A percentile compares a stretch with the other conserved stretches of the same genome.
Conservation (phyloP, 1,140 invertebrate genomes). For the Drosophila tropicalis region DNA sequence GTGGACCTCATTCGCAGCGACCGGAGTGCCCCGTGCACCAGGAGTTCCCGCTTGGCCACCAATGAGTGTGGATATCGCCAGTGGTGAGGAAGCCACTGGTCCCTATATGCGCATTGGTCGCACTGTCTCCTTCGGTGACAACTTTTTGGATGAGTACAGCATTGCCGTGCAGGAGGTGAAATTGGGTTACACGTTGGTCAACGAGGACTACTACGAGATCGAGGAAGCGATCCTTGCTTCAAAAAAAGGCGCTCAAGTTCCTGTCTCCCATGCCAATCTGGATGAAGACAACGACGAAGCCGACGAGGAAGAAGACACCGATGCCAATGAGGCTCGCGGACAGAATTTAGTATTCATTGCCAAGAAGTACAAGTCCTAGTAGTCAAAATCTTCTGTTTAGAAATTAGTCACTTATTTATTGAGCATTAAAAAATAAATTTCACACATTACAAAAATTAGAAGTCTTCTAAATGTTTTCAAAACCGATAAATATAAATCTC, state of each 20-base stretch:
- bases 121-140: conserved; percentile 63
- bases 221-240: conserved; percentile 47
- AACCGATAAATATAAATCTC: too few relatives aligned
- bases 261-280: not conserved
- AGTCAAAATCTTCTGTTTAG: not conserved
- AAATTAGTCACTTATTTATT: not conserved
- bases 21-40: conserved; percentile 60
- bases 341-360: conserved; percentile 69
- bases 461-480: too few relatives aligned
- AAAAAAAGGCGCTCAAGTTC: conserved; percentile 14
- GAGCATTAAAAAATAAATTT: not conserved
- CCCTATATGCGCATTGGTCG: conserved; percentile 75
- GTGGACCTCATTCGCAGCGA: conserved; percentile 77
- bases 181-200: conserved; percentile 67
- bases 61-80: conserved; percentile 40
- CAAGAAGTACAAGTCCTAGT: conserved; percentile 29
- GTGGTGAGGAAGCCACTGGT: conserved; percentile 54
- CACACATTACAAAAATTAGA: not conserved
- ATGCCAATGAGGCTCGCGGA: conserved; percentile 47
- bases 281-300: conserved; percentile 39
- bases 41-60: conserved; percentile 66
- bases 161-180: conserved; percentile 63
- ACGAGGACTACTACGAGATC: conserved; percentile 75
- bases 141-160: conserved; percentile 75
- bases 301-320: conserved; percentile 15